phyloP scores from a whole-genome alignment of 2,888 invertebrate species.

The Callyntrura sp. region DNA sequence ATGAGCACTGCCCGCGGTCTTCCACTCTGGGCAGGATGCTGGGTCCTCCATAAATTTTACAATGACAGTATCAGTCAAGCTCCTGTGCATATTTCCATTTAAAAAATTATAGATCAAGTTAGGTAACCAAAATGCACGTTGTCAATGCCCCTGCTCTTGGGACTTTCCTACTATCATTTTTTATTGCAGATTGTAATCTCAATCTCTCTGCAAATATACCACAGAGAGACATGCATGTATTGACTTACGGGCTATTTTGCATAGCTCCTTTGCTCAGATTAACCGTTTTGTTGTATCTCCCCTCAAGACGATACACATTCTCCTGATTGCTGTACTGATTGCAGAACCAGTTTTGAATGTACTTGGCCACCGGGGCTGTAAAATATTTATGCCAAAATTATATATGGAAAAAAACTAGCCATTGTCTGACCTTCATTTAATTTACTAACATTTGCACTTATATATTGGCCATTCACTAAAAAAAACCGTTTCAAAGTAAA shows the following conservation, averaged over 20 bases:
- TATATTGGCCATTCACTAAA: background rate
- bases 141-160: too few relatives aligned
- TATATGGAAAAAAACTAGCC: too few relatives aligned
- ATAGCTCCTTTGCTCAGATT: background rate
- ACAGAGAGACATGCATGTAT: background rate
- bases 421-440: too few relatives aligned
- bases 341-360: conserved; percentile 66
- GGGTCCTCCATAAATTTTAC: conserved; percentile 63
- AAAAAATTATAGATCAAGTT: background rate
- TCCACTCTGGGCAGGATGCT: conserved; percentile 15
- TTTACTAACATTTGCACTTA: background rate
- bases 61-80: conserved; percentile 40
- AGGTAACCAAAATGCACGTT: too few relatives aligned
- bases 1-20: background rate
- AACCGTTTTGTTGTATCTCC: conserved; percentile 57
- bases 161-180: background rate
- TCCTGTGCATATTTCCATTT: background rate
- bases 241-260: conserved; percentile 31
- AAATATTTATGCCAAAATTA: background rate
- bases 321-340: conserved; percentile 57
- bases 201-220: background rate
- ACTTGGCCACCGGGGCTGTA: conserved; percentile 42
- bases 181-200: background rate
- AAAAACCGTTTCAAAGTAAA: too few relatives aligned
- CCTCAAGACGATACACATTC: conserved; percentile 18